Evolutionary conservation across 2,888 invertebrate genomes (phyloP).

Genomic region (Drosophila subquinaria): DNA sequence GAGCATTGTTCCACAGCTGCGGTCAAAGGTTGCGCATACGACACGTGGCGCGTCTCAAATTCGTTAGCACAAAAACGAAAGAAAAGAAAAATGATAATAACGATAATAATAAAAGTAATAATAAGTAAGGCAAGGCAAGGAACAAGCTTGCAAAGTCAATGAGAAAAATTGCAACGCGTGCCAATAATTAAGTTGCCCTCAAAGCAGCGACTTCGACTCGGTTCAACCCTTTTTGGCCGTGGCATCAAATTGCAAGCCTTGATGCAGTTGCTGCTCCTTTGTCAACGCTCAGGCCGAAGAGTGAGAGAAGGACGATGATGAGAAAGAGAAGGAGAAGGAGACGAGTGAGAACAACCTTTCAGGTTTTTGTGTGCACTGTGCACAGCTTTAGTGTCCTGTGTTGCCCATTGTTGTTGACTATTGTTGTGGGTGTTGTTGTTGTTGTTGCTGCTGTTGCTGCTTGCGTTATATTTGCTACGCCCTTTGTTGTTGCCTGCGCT

Average conservation of each 20-base stretch:
- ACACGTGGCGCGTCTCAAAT: slow-evolving; percentile 71
- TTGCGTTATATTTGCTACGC: slow-evolving; percentile 75
- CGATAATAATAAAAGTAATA: not conserved
- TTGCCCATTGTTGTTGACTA: slow-evolving; percentile 65
- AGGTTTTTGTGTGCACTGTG: slow-evolving; percentile 63
- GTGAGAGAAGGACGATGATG: not conserved
- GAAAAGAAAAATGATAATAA: not conserved
- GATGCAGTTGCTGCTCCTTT: slow-evolving; percentile 79
- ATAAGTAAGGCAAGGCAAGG: not conserved
- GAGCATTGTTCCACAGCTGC: slow-evolving; percentile 47
- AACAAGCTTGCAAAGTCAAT: slow-evolving; percentile 58
- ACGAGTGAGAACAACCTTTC: slow-evolving; percentile 54
- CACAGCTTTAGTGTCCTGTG: slow-evolving; percentile 70
- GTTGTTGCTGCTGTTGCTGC: slow-evolving; percentile 40
- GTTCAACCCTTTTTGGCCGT: slow-evolving; percentile 53
- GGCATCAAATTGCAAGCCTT: slow-evolving; percentile 78
- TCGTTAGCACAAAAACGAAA: slow-evolving; percentile 23
- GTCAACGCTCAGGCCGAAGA: slow-evolving; percentile 39
- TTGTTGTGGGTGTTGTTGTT: slow-evolving; percentile 74
- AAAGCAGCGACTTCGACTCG: not conserved
- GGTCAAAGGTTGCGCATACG: slow-evolving; percentile 75
- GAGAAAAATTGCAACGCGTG: slow-evolving; percentile 82
- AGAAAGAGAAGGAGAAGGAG: not conserved
- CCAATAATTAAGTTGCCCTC: slow-evolving; percentile 82
- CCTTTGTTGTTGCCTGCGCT: slow-evolving; percentile 78